Percentiles rank a stretch among this genome's conserved stretches.
Conservation (phyloP, 2,888 invertebrate genomes). For the Bellardia bayeri region DNA sequence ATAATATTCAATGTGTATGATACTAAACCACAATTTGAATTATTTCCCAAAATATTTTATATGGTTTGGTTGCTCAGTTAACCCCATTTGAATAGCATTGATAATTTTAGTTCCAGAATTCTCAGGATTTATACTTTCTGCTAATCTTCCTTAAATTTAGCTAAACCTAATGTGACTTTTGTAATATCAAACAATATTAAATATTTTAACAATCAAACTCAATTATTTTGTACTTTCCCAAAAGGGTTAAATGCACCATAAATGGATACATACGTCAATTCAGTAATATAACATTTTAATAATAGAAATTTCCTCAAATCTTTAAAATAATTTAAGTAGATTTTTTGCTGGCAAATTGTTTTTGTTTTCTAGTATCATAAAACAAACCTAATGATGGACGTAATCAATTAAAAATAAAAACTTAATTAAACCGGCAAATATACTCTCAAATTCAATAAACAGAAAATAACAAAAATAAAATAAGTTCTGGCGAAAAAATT, state of each 20-base stretch:
- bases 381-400: background rate
- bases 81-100: too few relatives aligned
- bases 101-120: too few relatives aligned
- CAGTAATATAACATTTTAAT: background rate
- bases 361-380: background rate
- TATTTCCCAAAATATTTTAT: too few relatives aligned
- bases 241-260: background rate
- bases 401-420: conserved; percentile 1
- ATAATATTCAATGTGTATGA: too few relatives aligned
- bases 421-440: background rate
- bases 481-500: background rate
- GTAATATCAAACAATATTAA: too few relatives aligned
- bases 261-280: background rate
- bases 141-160: too few relatives aligned
- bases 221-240: background rate
- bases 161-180: too few relatives aligned
- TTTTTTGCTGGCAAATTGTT: background rate
- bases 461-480: background rate
- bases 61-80: too few relatives aligned
- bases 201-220: too few relatives aligned
- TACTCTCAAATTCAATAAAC: background rate
- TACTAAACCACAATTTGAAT: too few relatives aligned
- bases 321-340: background rate
- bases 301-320: background rate
- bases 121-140: too few relatives aligned